Conservation (phyloP, 2,888 invertebrate species). For the Onthophagus sagittarius region DNA sequence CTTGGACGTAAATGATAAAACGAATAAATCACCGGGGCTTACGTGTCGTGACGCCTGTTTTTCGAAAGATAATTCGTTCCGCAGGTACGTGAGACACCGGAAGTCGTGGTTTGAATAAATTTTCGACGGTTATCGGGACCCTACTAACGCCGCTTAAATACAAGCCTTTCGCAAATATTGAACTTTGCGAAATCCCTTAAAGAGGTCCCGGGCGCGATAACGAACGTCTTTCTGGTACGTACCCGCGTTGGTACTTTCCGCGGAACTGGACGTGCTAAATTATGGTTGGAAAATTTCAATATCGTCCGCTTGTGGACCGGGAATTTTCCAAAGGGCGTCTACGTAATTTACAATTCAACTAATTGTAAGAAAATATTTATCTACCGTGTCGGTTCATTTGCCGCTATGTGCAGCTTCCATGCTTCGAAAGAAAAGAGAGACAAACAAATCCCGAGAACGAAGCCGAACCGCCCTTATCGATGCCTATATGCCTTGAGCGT, state of each 20-base stretch:
- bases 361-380: not conserved
- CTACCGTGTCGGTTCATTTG: not conserved
- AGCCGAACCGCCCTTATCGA: not conserved
- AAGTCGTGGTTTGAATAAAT: conserved; percentile 17
- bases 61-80: not conserved
- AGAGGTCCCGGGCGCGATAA: conserved; percentile 19
- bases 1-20: not conserved
- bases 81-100: not conserved
- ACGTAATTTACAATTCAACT: not conserved
- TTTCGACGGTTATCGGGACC: conserved; percentile 15
- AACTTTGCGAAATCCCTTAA: conserved; percentile 23
- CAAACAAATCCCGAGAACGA: not conserved
- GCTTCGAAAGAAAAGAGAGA: not conserved
- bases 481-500: not conserved
- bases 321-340: not conserved
- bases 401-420: not conserved
- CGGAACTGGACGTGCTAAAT: not conserved
- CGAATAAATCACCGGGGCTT: not conserved
- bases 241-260: not conserved
- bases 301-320: not conserved
- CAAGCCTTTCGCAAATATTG: conserved; percentile 24
- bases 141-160: conserved; percentile 22
- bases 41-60: not conserved
- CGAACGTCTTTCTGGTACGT: conserved; percentile 9
- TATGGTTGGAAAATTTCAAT: not conserved